Base-by-base conservation (phyloP, 2,888 invertebrate species). In the Lymantria monacha region DNA sequence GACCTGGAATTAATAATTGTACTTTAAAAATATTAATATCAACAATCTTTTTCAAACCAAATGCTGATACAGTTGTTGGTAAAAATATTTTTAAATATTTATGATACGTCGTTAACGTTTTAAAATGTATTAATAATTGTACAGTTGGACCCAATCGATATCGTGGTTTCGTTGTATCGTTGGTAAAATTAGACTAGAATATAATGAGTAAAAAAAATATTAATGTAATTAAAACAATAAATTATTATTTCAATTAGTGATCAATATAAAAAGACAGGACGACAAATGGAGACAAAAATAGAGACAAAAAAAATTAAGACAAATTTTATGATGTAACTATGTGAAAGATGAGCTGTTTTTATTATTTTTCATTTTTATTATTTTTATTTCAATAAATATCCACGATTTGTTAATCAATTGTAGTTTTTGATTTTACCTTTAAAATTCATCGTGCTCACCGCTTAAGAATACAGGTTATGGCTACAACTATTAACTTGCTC, bases 361-460 rank as follows among this genome's bases (percentile, higher is more conserved):
- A 91, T 90, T 91, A 89, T 89, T 90, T 89, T 90, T 88, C 85
- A 85, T 90, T 90, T 89, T 90, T 90, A 88, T 87, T 90, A 90
- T 90, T 91, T 89, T 91, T 90, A 90, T 91, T 90, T 89, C 91
- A 91, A 89, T 91, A 91, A 91, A 91, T 91, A 91, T 91, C 91
- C 91, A 90, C 79, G 86, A 91, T 91, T 91, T 91, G 91, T 91
- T 91, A 91, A 90, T 85, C 76, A 85, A 61, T 49, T 55, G 38
- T 67, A 44, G 77, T 75, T 81, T 89, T 90, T 87, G 52, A 79
- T 81, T 88, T 79, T 10, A 43, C 48, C 48, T 5, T 22, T n/a
- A n/a, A n/a, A 0, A 3, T 7, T 42, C 2, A n/a, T 12, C 30
- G 33, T 30, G n/a, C 12, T 12, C 37, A 7, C 30, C 9, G 3